Evolutionary conservation across 2,113 vertebrate genomes (phyloP), one percentile per base, ranked within the genome.

Genomic region (Passer montanus): DNA sequence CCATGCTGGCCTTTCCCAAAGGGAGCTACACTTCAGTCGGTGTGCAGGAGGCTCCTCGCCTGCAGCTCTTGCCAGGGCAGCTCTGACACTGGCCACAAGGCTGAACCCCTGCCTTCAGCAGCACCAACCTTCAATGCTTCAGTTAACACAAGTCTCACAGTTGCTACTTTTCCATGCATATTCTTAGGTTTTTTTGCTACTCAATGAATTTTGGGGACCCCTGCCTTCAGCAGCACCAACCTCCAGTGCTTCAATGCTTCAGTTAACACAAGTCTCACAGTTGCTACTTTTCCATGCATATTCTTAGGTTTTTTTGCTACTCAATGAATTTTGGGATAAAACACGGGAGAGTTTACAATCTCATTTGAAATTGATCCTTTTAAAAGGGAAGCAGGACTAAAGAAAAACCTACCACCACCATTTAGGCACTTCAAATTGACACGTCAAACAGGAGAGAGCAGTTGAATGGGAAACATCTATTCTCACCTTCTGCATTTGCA

Each of bases 101-200:
- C 4, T 58, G 44, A 39, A 43, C 12, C 27, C 3, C 3, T 35
- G 39, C 22, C 41, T 33, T 62, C 86, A 53, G 58, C 77, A 44
- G 15, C 9, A 2, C 23, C 9, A 16, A 11, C 22, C 21, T 56
- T 66, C 37, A 33, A 4, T 0, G 0, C 43, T 26, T 21, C 52
- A 24, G 31, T 16, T 47, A 53, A 31, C 0, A 2, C 10, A n/a
- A 75, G 7, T 41, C 41, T 58, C 3, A 0, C 31, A n/a, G 30
- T 15, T 9, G 21, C 24, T 24, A 53, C 69, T n/a, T 55, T 69
- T 31, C 74, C 43, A 8, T 11, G 26, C 17, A 3, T 30, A 7
- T 30, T 58, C 80, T 41, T n/a, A 6, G 12, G 79, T 83, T 52
- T 20, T 55, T 78, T 76, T 56, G 13, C 37, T 62, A 37, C 10